phyloP scores from a whole-genome alignment of 2,797 vertebrate genomes.

The Limnodromus scolopaceus region DNA sequence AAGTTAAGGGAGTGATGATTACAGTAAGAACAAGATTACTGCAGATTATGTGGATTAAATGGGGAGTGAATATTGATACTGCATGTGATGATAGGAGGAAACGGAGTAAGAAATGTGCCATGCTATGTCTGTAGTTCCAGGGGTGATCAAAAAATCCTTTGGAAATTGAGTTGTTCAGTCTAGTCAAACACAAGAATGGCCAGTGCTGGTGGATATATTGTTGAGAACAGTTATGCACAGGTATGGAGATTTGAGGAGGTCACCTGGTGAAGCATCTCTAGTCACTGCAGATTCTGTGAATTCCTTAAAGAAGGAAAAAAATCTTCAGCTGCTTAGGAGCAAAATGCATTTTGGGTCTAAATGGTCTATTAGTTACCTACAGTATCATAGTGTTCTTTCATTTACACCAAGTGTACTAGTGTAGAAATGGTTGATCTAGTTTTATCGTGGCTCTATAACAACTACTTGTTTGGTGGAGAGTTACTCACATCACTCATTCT shows the following conservation, averaged over 20 bases:
- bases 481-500: not conserved
- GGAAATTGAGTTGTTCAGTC: not conserved
- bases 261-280: not conserved
- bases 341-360: not conserved
- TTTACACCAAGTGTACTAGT: not conserved
- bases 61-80: not conserved
- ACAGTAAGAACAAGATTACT: not conserved
- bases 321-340: not conserved
- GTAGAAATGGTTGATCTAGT: not conserved
- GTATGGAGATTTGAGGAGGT: not conserved
- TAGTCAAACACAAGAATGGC: not conserved
- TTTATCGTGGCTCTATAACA: not conserved
- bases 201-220: not conserved
- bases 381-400: not conserved
- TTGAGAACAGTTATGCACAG: not conserved
- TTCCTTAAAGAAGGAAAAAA: not conserved
- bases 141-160: not conserved
- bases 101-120: not conserved
- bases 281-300: not conserved
- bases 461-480: not conserved
- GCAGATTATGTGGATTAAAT: not conserved
- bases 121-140: not conserved
- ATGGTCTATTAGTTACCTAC: not conserved
- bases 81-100: not conserved
- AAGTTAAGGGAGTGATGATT: not conserved